Conservation (phyloP, 2,797 vertebrate species). For the Austrolebias charrua region DNA sequence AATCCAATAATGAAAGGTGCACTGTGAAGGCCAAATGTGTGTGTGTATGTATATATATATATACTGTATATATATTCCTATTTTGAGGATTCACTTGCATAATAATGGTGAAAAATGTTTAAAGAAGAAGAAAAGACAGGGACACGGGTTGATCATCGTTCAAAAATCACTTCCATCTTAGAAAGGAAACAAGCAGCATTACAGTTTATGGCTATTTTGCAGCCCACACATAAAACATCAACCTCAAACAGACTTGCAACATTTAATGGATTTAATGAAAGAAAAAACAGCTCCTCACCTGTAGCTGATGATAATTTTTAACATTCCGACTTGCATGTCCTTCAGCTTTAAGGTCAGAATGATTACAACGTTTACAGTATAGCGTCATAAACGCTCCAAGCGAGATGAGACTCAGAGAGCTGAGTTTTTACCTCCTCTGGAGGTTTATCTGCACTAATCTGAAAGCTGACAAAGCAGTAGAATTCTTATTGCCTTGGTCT, state of each 20-base stretch:
- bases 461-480: constrained; percentile 44
- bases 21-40: constrained; percentile 42
- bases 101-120: constrained; percentile 20
- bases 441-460: constrained; percentile 42
- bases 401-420: constrained; percentile 45
- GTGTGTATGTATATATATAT: too few species aligned
- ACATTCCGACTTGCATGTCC: constrained; percentile 33
- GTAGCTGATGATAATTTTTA: constrained; percentile 33
- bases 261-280: constrained; percentile 56
- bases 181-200: constrained; percentile 69
- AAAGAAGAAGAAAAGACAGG: neutral
- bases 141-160: constrained; percentile 21
- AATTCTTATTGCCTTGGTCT: constrained; percentile 59
- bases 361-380: constrained; percentile 32
- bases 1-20: constrained; percentile 52
- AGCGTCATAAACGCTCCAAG: constrained; percentile 38
- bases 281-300: constrained; percentile 29
- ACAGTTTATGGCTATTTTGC: constrained; percentile 64
- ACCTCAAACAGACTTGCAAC: constrained; percentile 40
- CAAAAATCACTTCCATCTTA: constrained; percentile 50
- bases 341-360: constrained; percentile 43
- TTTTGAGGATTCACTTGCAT: constrained; percentile 61
- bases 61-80: constrained; percentile 2
- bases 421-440: constrained; percentile 29
- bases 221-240: constrained; percentile 52